Evolutionary conservation across 2,888 invertebrate genomes (phyloP), one percentile per base, ranked within the genome.

Genomic region (Tillus elongatus): DNA sequence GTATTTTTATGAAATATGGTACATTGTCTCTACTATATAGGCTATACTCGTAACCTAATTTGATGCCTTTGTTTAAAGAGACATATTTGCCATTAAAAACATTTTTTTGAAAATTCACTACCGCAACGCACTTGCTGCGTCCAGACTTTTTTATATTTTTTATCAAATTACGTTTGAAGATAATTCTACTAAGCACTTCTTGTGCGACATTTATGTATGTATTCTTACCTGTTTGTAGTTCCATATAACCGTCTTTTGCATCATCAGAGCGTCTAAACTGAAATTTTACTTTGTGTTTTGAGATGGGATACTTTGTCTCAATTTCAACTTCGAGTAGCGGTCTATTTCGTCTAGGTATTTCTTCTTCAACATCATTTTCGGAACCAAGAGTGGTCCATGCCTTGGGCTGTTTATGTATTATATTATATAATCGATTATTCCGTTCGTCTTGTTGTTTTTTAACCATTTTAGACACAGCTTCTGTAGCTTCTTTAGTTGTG

Each of bases 161-260:
- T n/a, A n/a, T n/a, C n/a, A n/a, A n/a, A n/a, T n/a, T n/a, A n/a
- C n/a, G n/a, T n/a, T n/a, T n/a, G n/a, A n/a, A n/a, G n/a, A n/a
- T n/a, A n/a, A n/a, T n/a, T n/a, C n/a, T n/a, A n/a, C n/a, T n/a
- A n/a, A n/a, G n/a, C n/a, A n/a, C n/a, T n/a, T n/a, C n/a, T n/a
- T n/a, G n/a, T n/a, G n/a, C n/a, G n/a, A n/a, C n/a, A n/a, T n/a
- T n/a, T n/a, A n/a, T n/a, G n/a, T n/a, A n/a, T n/a, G n/a, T n/a
- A n/a, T n/a, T n/a, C n/a, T n/a, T 74, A 19, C 24, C 24, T 8
- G 24, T 8, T 8, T 8, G 6, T 8, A 86, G 57, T 52, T 83
- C 82, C 39, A 77, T 70, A 46, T 74, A 82, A 8, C 83, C 82
- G 59, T 85, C 83, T 33, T 77, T 68, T 10, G 71, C 71, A 30